Base-by-base conservation (phyloP, 2,113 vertebrate species). In the Ciconia stormi region DNA sequence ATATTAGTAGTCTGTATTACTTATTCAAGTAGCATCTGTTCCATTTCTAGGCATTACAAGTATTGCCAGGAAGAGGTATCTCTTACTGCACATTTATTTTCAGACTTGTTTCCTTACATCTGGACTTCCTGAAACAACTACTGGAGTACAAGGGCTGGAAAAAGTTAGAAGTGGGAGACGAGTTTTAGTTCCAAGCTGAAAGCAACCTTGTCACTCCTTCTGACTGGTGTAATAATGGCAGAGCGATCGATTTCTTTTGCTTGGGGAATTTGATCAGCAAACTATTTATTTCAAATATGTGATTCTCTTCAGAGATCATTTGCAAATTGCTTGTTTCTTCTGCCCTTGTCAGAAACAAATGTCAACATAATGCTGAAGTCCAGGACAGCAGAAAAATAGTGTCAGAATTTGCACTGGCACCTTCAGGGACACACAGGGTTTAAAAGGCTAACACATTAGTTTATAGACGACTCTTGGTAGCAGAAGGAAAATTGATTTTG, bases 401-500 rank as follows among this genome's bases (percentile, higher is more conserved):
- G 52, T 44, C 71, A 90, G 81, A 52, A 53, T 80, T 87, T 56
- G 34, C 53, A 63, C 73, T 66, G n/a, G 34, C 59, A 34, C 73
- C 72, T 93, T 82, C 86, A 95, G 86, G 65, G 46, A 21, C 32
- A 56, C 27, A 50, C 16, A 32, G 59, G 29, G 19, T 78, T 96
- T 95, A 88, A 84, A 67, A 95, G 47, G 70, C 49, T 69, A 87
- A 94, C 46, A 80, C 40, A 78, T 94, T 65, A 32, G 32, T 92
- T 93, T 94, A 86, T 56, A 88, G 72, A 91, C 92, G 74, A 85
- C 77, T 82, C 82, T 55, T 65, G 13, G 52, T 72, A 74, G 69
- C 82, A 74, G 74, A 96, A 93, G 42, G 82, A 95, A 96, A 52
- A 86, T 19, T 91, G 50, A 96, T 92, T 93, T 91, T 91, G 53